Conservation (phyloP, 2,797 vertebrate species). For the Pantherophis vulpinus region DNA sequence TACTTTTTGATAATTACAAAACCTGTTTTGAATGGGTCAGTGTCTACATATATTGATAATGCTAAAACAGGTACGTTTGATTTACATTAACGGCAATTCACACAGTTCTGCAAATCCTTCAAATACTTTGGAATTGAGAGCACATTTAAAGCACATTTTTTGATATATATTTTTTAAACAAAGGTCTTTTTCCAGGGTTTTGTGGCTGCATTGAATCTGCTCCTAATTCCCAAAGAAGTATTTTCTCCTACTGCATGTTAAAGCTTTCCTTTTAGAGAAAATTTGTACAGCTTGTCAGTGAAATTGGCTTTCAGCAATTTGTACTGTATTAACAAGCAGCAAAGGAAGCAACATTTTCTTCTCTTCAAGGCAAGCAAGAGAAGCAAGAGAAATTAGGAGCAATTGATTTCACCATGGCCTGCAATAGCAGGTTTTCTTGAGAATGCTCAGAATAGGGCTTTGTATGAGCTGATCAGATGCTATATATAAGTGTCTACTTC, state of each 20-base stretch:
- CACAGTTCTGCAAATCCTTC: background rate
- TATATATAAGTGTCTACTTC: background rate
- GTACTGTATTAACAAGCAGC: background rate
- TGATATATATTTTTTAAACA: background rate
- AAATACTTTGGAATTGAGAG: background rate
- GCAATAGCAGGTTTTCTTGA: background rate
- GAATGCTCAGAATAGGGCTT: background rate
- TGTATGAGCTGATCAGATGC: background rate
- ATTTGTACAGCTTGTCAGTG: background rate
- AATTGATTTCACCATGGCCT: background rate
- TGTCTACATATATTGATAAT: background rate
- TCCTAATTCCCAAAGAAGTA: background rate
- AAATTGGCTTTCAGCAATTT: slow-evolving; percentile 1
- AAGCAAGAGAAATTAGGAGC: background rate
- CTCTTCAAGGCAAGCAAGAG: background rate
- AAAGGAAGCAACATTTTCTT: background rate
- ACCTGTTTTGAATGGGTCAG: background rate
- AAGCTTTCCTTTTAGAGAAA: background rate
- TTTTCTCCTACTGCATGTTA: background rate
- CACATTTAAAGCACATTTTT: background rate
- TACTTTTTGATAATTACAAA: background rate
- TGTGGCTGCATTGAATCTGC: background rate
- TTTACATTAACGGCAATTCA: background rate
- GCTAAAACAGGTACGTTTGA: background rate
- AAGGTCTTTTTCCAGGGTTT: background rate